phyloP scores from a whole-genome alignment of 2,888 invertebrate genomes.

The Xiphydria camelus region DNA sequence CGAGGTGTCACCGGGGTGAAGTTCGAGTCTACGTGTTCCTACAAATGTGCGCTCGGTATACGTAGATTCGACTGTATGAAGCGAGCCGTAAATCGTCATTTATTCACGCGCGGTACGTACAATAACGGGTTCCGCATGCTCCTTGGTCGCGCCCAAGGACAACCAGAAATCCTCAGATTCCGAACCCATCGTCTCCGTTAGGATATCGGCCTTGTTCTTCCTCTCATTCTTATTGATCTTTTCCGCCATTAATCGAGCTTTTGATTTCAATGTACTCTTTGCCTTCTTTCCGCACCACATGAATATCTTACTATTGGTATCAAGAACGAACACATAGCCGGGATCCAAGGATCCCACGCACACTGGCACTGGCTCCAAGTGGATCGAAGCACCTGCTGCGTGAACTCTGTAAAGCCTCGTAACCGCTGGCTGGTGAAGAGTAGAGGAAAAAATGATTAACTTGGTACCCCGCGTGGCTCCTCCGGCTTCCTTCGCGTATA shows the following conservation, averaged over 20 bases:
- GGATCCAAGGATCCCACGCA: conserved; percentile 79
- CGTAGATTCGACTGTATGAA: no score
- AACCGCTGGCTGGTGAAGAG: conserved; percentile 82
- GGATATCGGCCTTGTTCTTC: conserved; percentile 90
- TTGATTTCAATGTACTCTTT: conserved; percentile 87
- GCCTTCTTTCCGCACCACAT: conserved; percentile 90
- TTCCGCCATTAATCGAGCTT: conserved; percentile 89
- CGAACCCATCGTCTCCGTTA: conserved; percentile 79
- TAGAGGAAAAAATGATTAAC: no score
- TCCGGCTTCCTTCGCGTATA: no score
- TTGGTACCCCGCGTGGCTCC: no score
- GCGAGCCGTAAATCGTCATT: no score
- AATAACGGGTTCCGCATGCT: conserved; percentile 44
- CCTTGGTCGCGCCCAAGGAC: conserved; percentile 65
- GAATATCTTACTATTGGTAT: conserved; percentile 82
- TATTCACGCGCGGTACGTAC: no score
- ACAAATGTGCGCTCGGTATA: no score
- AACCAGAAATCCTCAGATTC: conserved; percentile 88
- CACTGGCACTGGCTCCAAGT: conserved; percentile 85
- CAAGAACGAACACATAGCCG: conserved; percentile 88
- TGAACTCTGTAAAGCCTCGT: conserved; percentile 87
- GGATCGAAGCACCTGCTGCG: conserved; percentile 82
- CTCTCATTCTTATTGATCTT: conserved; percentile 98
- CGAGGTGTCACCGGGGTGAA: conserved; percentile 72
- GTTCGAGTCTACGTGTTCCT: conserved; percentile 75